phyloP scores from a whole-genome alignment of 2,888 invertebrate species.

The Polietes domitor region DNA sequence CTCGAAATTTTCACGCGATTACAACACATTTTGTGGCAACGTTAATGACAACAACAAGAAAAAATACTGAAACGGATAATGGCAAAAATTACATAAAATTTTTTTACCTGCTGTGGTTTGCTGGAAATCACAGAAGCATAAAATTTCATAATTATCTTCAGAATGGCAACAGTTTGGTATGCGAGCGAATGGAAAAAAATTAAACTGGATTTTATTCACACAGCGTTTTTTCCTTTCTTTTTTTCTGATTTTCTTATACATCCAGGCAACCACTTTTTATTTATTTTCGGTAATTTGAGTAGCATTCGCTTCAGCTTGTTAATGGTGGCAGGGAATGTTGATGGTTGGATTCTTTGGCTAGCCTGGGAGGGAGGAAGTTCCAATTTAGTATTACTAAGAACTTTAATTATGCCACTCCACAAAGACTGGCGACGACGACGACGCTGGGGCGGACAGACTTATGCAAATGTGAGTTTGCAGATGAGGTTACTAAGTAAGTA shows the following conservation, averaged over 20 bases:
- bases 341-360: background rate
- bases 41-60: background rate
- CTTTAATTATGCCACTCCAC: conserved; percentile 12
- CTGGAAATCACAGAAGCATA: conserved; percentile 50
- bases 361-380: conserved; percentile 3
- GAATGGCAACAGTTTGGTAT: background rate
- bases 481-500: background rate
- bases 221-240: background rate
- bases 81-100: conserved; percentile 9
- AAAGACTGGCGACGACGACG: background rate
- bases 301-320: conserved; percentile 26
- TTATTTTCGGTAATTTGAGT: conserved; percentile 44
- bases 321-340: too few relatives aligned
- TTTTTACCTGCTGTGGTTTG: conserved; percentile 23
- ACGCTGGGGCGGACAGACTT: background rate
- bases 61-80: conserved; percentile 13
- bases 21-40: background rate
- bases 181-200: background rate
- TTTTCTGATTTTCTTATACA: too few relatives aligned
- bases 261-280: too few relatives aligned
- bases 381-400: conserved; percentile 17
- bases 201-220: conserved; percentile 55
- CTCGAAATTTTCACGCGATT: background rate
- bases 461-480: conserved; percentile 13
- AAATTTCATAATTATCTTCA: conserved; percentile 59